These are phyloP conservation scores for Panopea generosa DNA, from an alignment of 2,888 invertebrate genomes.

Conservation along the genomic window DNA sequence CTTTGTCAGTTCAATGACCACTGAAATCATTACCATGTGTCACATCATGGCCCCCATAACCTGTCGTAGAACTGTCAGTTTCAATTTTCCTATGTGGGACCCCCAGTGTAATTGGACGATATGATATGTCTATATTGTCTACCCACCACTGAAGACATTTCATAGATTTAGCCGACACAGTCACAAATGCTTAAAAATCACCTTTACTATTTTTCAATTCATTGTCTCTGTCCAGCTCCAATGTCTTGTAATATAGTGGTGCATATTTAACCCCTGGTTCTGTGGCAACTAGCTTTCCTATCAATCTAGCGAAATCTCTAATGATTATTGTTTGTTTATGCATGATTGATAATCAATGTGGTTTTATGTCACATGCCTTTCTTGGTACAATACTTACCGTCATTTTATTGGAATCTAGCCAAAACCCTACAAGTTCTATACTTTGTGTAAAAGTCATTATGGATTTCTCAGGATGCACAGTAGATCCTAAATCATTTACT, in stretches of 20 bases:
- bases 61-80: conserved; percentile 38
- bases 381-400: conserved; percentile 37
- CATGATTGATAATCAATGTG: background rate
- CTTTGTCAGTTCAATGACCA: conserved; percentile 33
- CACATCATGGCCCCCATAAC: conserved; percentile 34
- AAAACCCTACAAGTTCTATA: conserved; percentile 51
- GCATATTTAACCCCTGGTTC: conserved; percentile 55
- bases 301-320: conserved; percentile 29
- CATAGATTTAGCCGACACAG: conserved; percentile 17
- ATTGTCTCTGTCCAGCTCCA: conserved; percentile 48
- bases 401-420: conserved; percentile 43
- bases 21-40: conserved; percentile 7
- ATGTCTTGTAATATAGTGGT: conserved; percentile 40
- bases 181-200: conserved; percentile 42
- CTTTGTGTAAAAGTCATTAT: conserved; percentile 39
- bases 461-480: conserved; percentile 50
- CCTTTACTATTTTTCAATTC: conserved; percentile 29
- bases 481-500: conserved; percentile 46
- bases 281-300: conserved; percentile 54
- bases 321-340: conserved; percentile 14
- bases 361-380: conserved; percentile 12
- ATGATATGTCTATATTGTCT: conserved; percentile 13
- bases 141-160: conserved; percentile 51
- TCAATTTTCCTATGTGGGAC: conserved; percentile 16
- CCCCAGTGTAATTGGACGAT: background rate